Evolutionary conservation across 23 tunicate genomes (phyloP).

Genomic region (Halocynthia roretzi): DNA sequence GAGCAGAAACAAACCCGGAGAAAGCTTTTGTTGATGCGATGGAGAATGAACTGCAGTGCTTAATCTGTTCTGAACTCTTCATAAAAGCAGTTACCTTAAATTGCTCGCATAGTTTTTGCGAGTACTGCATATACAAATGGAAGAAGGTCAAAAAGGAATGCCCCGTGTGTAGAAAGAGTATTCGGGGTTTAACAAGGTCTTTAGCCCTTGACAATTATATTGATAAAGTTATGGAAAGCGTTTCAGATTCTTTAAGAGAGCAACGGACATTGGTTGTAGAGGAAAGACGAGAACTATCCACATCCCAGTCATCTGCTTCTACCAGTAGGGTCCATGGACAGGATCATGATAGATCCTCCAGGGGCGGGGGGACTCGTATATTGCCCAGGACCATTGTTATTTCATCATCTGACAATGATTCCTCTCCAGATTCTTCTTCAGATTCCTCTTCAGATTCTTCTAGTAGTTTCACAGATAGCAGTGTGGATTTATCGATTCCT

Average conservation of each 20-base stretch:
- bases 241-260: neutral
- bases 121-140: slow-evolving; percentile 37
- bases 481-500: no score
- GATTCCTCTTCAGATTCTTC: no score
- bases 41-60: slow-evolving; percentile 39
- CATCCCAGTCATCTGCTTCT: no score
- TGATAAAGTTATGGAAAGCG: slow-evolving; percentile 13
- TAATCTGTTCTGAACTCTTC: slow-evolving; percentile 30
- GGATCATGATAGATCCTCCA: neutral
- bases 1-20: slow-evolving; percentile 8
- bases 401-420: no score
- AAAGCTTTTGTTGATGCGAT: slow-evolving; percentile 17
- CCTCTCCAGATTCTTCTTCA: no score
- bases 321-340: slow-evolving; percentile 11
- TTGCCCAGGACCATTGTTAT: no score
- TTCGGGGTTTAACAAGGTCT: slow-evolving; percentile 13
- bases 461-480: no score
- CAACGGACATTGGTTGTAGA: neutral
- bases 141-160: slow-evolving; percentile 9
- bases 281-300: neutral
- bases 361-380: no score
- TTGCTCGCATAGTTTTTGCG: slow-evolving; percentile 37
- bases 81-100: slow-evolving; percentile 25
- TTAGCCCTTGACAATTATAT: slow-evolving; percentile 36
- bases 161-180: slow-evolving; percentile 23